Conservation (phyloP, 2,888 invertebrate genomes). For the Polydesmus complanatus region DNA sequence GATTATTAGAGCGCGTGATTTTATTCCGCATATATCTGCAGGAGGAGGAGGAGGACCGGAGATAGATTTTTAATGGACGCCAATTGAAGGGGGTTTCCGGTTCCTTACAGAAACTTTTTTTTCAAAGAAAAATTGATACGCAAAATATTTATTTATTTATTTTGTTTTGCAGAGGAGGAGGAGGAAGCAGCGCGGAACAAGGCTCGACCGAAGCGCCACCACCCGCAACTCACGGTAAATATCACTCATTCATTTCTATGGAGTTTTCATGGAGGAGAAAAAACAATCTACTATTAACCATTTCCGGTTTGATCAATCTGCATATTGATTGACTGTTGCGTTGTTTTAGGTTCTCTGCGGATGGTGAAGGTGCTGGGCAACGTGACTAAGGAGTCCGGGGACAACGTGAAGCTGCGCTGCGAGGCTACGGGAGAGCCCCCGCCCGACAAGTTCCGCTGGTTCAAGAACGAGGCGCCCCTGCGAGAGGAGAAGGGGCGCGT, state of each 20-base stretch:
- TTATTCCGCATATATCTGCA: too few species aligned
- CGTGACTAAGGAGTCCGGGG: constrained; percentile 43
- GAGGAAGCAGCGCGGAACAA: background rate
- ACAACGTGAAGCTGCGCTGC: constrained; percentile 46
- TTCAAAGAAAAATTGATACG: too few species aligned
- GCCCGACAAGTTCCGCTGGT: constrained; percentile 46
- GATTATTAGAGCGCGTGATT: too few species aligned
- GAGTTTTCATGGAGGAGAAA: background rate
- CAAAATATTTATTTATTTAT: too few species aligned
- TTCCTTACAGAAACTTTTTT: too few species aligned
- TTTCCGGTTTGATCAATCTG: too few species aligned
- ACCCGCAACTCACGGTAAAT: background rate
- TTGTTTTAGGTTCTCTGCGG: constrained; percentile 37
- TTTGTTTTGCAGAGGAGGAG: background rate
- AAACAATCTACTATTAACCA: too few species aligned
- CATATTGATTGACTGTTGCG: too few species aligned
- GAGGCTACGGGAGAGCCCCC: constrained; percentile 47
- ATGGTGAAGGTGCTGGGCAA: constrained; percentile 42
- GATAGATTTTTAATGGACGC: too few species aligned
- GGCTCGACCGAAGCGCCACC: background rate
- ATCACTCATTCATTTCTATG: background rate
- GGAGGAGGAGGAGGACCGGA: too few species aligned
- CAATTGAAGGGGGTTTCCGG: too few species aligned
- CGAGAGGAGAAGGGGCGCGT: constrained; percentile 33
- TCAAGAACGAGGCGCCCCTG: constrained; percentile 44